A percentile compares a stretch with the other conserved stretches of the same genome.
Conservation (phyloP, 2,113 vertebrate genomes). For the Aldabrachelys gigantea region DNA sequence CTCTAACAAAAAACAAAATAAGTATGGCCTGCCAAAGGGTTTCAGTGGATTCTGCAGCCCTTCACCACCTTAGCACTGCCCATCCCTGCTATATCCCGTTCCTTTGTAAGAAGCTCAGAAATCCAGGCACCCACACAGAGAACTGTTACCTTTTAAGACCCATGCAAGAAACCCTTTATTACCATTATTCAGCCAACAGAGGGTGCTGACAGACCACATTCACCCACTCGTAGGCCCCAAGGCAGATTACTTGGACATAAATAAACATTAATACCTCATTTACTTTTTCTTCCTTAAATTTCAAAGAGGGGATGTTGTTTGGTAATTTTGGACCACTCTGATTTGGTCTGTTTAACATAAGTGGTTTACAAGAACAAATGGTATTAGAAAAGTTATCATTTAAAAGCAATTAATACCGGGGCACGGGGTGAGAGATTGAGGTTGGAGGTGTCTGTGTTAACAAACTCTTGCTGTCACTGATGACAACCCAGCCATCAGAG, state of each 20-base stretch:
- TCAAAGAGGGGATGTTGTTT: background rate
- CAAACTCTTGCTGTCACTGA: background rate
- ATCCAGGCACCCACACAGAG: background rate
- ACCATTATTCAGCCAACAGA: slow-evolving; percentile 2
- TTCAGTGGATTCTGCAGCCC: too few species aligned
- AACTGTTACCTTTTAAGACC: background rate
- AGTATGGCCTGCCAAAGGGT: too few species aligned
- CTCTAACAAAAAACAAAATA: too few species aligned
- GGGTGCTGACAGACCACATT: background rate
- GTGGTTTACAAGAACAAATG: background rate
- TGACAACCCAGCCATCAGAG: background rate
- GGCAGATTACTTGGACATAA: too few species aligned
- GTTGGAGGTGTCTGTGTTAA: background rate
- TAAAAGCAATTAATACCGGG: background rate
- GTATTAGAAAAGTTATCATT: background rate
- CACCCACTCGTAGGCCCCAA: background rate
- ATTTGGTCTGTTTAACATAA: background rate
- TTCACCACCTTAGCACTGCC: too few species aligned
- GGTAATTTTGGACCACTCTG: background rate
- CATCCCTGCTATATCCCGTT: background rate
- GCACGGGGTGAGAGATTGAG: background rate
- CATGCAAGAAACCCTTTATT: background rate
- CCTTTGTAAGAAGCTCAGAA: background rate
- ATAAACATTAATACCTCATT: too few species aligned
- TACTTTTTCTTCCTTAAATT: background rate